Evolutionary conservation across 2,888 invertebrate species (phyloP), one percentile per base, ranked within the genome.

Genomic region (Melanargia galathea): DNA sequence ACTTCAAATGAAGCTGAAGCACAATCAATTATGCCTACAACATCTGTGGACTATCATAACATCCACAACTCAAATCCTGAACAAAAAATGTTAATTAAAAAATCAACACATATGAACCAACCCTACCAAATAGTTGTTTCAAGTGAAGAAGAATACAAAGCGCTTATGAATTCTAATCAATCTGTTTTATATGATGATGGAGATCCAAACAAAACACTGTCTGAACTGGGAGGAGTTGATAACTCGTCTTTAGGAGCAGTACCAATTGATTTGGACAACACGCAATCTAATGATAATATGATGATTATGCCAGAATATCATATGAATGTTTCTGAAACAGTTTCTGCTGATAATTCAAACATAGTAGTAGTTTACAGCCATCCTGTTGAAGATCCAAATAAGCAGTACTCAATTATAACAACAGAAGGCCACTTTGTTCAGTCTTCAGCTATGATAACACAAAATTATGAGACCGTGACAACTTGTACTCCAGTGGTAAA

Each of bases 361-460:
- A 93, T 94, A 76, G 93, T 94, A 13, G 93, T 94, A 52, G 89
- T 94, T 18, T 94, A 94, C 71, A 93, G 93, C 77, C 93, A 93
- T 76, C 92, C 92, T 48, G 88, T 93, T 38, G 90, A 92, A 74
- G 92, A 92, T 62, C 88, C 90, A 77, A 90, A 87, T 73, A 93
- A 93, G 71, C 92, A 93, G 73, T 93, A 86, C 71, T 80, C 93
- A 87, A 75, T 90, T 43, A 78, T 89, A 52, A 81, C 86, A 57
- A 79, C 87, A 66, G 84, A 86, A 74, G 82, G 79, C 59, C 88
- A 90, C 65, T 89, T 82, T 81, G 84, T 86, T 51, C 86, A 85
- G 59, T 77, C 87, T 51, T 84, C 90, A 67, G 80, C 86, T 55
- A 87, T 90, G 38, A 77, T 90, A 43, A 83, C 90, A 52, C 87